Evolutionary conservation across 2,113 vertebrate genomes (phyloP).

Genomic region (Lates calcarifer): DNA sequence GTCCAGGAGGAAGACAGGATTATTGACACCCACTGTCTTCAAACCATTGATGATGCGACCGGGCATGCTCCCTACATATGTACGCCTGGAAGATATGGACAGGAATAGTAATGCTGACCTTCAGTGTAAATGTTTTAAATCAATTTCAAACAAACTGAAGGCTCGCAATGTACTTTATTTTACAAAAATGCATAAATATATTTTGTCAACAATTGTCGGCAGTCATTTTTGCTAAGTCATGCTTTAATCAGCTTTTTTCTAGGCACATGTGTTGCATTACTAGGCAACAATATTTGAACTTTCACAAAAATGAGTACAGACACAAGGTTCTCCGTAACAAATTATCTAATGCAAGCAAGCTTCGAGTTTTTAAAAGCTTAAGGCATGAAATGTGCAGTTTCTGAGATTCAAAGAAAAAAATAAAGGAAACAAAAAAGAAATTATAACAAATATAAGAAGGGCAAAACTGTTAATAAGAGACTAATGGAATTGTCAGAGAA

Average conservation of each 20-base stretch:
- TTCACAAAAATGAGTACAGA: too few relatives aligned
- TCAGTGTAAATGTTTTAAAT: background rate
- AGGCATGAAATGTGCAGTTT: background rate
- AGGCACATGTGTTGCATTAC: too few relatives aligned
- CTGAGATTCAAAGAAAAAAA: background rate
- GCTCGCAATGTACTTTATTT: background rate
- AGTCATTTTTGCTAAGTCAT: too few relatives aligned
- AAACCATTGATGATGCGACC: conserved; percentile 97
- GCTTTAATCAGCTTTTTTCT: too few relatives aligned
- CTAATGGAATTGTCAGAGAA: background rate
- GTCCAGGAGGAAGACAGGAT: conserved; percentile 96
- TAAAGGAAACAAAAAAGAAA: background rate
- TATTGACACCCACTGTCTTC: conserved; percentile 94
- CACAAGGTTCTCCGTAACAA: background rate
- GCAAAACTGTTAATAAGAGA: background rate
- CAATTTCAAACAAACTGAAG: background rate
- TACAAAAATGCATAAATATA: background rate
- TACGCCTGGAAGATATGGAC: conserved; percentile 84
- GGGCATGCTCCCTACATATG: conserved; percentile 98
- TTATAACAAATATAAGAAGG: background rate
- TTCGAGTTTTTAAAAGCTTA: background rate
- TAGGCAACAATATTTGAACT: too few relatives aligned
- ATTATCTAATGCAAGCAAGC: background rate
- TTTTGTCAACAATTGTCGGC: too few relatives aligned
- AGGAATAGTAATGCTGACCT: background rate